phyloP scores from a whole-genome alignment of 2,888 invertebrate genomes.

The Sceliomorpha sp. region DNA sequence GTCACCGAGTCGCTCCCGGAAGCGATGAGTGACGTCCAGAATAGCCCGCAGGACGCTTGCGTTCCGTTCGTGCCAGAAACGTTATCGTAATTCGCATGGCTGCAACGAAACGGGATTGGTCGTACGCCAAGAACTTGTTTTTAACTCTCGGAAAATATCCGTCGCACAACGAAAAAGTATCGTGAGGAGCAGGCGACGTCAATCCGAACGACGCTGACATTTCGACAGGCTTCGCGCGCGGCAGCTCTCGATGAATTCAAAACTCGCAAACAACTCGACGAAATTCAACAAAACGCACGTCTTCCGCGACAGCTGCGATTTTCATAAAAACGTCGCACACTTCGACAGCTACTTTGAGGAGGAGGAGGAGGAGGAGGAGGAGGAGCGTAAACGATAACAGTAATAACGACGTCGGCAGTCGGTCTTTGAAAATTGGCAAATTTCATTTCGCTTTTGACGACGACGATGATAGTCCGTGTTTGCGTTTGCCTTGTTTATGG shows the following conservation, averaged over 20 bases:
- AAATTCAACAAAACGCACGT: background rate
- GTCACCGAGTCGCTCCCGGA: slow-evolving; percentile 61
- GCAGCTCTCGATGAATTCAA: slow-evolving; percentile 22
- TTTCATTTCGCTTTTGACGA: slow-evolving; percentile 12
- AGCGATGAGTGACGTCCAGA: slow-evolving; percentile 69
- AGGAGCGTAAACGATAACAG: slow-evolving; percentile 4
- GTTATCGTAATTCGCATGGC: slow-evolving; percentile 70
- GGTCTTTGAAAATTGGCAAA: slow-evolving; percentile 23
- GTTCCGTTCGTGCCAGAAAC: slow-evolving; percentile 65
- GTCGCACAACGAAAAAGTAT: slow-evolving; percentile 39
- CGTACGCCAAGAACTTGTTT: slow-evolving; percentile 69
- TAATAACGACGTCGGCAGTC: slow-evolving; percentile 42
- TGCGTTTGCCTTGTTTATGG: slow-evolving; percentile 13
- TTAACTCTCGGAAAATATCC: slow-evolving; percentile 49
- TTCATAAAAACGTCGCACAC: slow-evolving; percentile 24
- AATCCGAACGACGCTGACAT: slow-evolving; percentile 26
- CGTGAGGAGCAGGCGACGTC: slow-evolving; percentile 34
- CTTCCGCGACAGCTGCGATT: slow-evolving; percentile 7
- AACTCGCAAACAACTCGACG: slow-evolving; percentile 18
- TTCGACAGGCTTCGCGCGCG: slow-evolving; percentile 27
- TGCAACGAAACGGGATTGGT: slow-evolving; percentile 69
- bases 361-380: too few species aligned
- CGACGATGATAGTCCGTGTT: slow-evolving; percentile 10
- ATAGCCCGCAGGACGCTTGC: slow-evolving; percentile 69
- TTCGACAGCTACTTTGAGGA: slow-evolving; percentile 17